A percentile compares a stretch with the other conserved stretches of the same genome.
These are phyloP conservation scores for Meloidogyne exigua DNA, from an alignment of 1,140 invertebrate species.

Conservation along the genomic window DNA sequence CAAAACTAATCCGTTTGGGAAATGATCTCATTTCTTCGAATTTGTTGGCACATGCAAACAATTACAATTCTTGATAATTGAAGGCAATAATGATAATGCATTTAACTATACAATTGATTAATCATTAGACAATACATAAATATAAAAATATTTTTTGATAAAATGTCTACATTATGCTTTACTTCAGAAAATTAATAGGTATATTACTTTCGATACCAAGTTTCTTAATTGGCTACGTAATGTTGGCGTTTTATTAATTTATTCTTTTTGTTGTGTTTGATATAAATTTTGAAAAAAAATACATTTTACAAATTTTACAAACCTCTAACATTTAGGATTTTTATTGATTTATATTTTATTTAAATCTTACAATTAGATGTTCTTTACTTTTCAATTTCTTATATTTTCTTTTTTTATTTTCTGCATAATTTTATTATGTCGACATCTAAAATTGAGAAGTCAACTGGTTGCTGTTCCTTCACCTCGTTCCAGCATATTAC, in stretches of 20 bases:
- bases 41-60: slow-evolving; percentile 13
- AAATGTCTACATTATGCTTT: too few species aligned
- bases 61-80: background rate
- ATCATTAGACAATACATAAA: too few species aligned
- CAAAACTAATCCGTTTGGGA: background rate
- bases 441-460: slow-evolving; percentile 37
- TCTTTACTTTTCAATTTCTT: slow-evolving; percentile 22
- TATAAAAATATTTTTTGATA: too few species aligned
- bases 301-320: too few species aligned
- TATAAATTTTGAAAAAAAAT: too few species aligned
- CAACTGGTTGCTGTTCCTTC: slow-evolving; percentile 33
- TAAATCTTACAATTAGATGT: background rate
- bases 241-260: too few species aligned
- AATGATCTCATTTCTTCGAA: slow-evolving; percentile 1
- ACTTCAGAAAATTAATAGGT: too few species aligned
- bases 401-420: slow-evolving; percentile 19
- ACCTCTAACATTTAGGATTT: too few species aligned
- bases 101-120: too few species aligned
- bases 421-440: background rate
- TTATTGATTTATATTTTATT: background rate
- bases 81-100: background rate
- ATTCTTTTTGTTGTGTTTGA: too few species aligned
- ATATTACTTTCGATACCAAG: too few species aligned
- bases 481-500: slow-evolving; percentile 42
- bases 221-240: too few species aligned